Evolutionary conservation across 1,140 invertebrate genomes (phyloP).

Genomic region (Leptinotarsa texana): DNA sequence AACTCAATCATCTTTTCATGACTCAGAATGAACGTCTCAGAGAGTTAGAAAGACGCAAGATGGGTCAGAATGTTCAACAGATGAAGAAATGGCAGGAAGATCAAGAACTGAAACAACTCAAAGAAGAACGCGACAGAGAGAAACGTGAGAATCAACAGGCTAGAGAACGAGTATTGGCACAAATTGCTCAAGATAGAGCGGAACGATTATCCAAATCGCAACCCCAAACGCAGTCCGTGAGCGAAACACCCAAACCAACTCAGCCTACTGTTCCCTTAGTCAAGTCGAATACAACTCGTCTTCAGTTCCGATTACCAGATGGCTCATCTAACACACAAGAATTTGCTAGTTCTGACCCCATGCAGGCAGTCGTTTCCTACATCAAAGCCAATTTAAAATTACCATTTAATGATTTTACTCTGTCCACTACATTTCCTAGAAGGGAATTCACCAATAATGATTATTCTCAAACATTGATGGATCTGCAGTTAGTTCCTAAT

Average conservation of each 20-base stretch:
- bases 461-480: constrained; percentile 65
- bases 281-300: constrained; percentile 58
- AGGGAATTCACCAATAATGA: constrained; percentile 69
- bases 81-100: constrained; percentile 73
- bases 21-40: constrained; percentile 62
- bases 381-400: constrained; percentile 54
- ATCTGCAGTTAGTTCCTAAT: constrained; percentile 76
- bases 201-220: constrained; percentile 58
- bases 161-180: constrained; percentile 69
- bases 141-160: constrained; percentile 70
- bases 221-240: constrained; percentile 29
- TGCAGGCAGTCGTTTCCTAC: constrained; percentile 55
- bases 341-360: constrained; percentile 51
- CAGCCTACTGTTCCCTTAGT: neutral
- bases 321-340: constrained; percentile 61
- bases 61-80: constrained; percentile 72
- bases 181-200: constrained; percentile 76
- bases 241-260: constrained; percentile 13
- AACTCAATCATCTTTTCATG: neutral
- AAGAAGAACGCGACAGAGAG: constrained; percentile 71
- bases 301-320: constrained; percentile 84
- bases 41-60: constrained; percentile 72
- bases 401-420: constrained; percentile 63
- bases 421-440: constrained; percentile 81
- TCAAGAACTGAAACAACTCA: constrained; percentile 70